Base-by-base conservation (phyloP, 2,113 vertebrate genomes). In the Python bivittatus region DNA sequence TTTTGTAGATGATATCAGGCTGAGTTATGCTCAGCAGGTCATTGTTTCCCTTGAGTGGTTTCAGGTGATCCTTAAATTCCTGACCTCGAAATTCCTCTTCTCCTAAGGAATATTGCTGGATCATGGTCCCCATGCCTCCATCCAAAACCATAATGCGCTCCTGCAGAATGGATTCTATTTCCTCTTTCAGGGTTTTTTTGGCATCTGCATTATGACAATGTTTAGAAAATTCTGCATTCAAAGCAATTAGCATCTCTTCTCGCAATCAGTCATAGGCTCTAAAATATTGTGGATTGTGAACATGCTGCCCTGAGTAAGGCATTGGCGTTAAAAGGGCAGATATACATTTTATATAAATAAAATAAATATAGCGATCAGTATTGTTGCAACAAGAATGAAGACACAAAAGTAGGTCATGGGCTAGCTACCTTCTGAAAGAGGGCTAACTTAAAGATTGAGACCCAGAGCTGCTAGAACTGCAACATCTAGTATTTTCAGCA, bases 61-160 rank as follows among this genome's bases (percentile, higher is more conserved):
- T 98, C 25, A 92, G 84, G n/a, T 99, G 99, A 29, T 98, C 98
- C 96, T 97, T 98, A 90, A 99, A 99, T 93, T 99, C 99, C 0
- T 97, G 96, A 9, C 98, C 99, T 91, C 98, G 97, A 96, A 99
- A 99, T 93, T 98, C 96, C 0, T 98, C 98, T 89, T 99, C 99
- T 84, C 96, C 96, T 0, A 99, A 96, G 1, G 92, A 96, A 10
- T 96, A 95, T 61, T 97, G 98, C 94, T 99, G 99, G 94, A 99
- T 98, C 99, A 99, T 99, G n/a, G 99, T 99, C 9, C 99, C 99
- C 99, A 99, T 99, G 2, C 98, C 99, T 8, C 99, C 99, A 53
- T 99, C 99, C 83, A 99, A 97, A 94, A 99, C 96, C 98, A 99
- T 98, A 90, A 99, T 99, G 93, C 98, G 98, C 88, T 98, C 96